These are phyloP conservation scores for Spodoptera exigua DNA, from an alignment of 2,888 invertebrate species.

Conservation along the genomic window DNA sequence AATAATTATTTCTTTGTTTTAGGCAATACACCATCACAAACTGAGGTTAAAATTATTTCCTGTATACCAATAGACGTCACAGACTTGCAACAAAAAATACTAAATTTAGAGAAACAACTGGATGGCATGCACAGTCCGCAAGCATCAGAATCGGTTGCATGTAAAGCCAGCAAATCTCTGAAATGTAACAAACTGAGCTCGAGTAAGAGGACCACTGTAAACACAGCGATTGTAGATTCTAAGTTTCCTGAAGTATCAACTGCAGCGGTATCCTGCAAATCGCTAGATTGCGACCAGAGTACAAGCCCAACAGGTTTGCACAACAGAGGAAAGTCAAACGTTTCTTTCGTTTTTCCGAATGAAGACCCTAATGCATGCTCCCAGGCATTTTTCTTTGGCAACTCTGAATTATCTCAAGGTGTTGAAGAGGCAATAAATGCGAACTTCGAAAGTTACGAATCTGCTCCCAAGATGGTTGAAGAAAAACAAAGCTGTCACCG, in stretches of 20 bases:
- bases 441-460: background rate
- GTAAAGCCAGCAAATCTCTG: background rate
- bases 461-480: constrained; percentile 12
- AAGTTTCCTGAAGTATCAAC: constrained; percentile 12
- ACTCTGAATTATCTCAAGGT: background rate
- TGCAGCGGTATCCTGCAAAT: constrained; percentile 24
- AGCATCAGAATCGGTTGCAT: no score
- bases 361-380: background rate
- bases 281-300: constrained; percentile 25
- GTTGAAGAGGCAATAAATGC: background rate
- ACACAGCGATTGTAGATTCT: constrained; percentile 11
- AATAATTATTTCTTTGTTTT: constrained; percentile 38
- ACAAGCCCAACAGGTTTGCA: constrained; percentile 14
- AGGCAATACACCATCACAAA: constrained; percentile 84
- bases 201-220: constrained; percentile 11
- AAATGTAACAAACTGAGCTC: constrained; percentile 5
- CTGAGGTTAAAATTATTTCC: constrained; percentile 85
- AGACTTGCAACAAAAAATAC: constrained; percentile 81
- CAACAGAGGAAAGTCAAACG: constrained; percentile 39
- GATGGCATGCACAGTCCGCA: constrained; percentile 46
- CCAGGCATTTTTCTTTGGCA: background rate
- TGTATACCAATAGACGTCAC: constrained; percentile 86
- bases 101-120: constrained; percentile 73
- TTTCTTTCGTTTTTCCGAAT: constrained; percentile 31
- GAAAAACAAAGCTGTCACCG: constrained; percentile 30